phyloP scores from a whole-genome alignment of 2,797 vertebrate genomes.

The Acanthurus tractus region DNA sequence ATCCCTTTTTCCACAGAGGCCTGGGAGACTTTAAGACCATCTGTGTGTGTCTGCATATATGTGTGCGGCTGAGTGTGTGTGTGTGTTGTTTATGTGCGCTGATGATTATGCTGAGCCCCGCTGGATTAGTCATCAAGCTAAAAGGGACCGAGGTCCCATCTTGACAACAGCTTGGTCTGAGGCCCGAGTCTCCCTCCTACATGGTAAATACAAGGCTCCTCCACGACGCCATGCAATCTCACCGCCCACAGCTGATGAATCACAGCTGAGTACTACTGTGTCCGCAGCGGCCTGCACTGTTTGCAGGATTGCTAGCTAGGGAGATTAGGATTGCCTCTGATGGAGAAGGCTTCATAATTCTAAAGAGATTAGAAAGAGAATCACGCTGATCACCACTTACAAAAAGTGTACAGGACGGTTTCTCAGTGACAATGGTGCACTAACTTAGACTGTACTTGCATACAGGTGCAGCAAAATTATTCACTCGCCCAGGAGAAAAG shows the following conservation, averaged over 20 bases:
- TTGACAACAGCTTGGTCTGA: slow-evolving; percentile 78
- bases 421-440: slow-evolving; percentile 19
- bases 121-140: slow-evolving; percentile 81
- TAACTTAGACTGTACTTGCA: not conserved
- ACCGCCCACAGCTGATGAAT: slow-evolving; percentile 72
- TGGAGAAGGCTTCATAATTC: slow-evolving; percentile 63
- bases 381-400: slow-evolving; percentile 50
- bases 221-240: slow-evolving; percentile 60
- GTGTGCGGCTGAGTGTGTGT: slow-evolving; percentile 5
- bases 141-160: slow-evolving; percentile 74
- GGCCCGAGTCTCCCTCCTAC: slow-evolving; percentile 64
- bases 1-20: slow-evolving; percentile 51
- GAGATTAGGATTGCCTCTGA: slow-evolving; percentile 69
- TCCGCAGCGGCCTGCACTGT: slow-evolving; percentile 35
- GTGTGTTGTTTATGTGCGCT: slow-evolving; percentile 53
- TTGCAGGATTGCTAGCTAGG: slow-evolving; percentile 55
- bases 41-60: slow-evolving; percentile 49
- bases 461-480: not conserved
- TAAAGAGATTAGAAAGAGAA: slow-evolving; percentile 66
- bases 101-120: slow-evolving; percentile 72
- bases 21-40: slow-evolving; percentile 56
- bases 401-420: slow-evolving; percentile 42
- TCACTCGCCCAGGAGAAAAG: not conserved
- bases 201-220: slow-evolving; percentile 72
- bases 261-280: slow-evolving; percentile 68